Conservation (phyloP, 2,888 invertebrate species). For the Leptopilina myrica region DNA sequence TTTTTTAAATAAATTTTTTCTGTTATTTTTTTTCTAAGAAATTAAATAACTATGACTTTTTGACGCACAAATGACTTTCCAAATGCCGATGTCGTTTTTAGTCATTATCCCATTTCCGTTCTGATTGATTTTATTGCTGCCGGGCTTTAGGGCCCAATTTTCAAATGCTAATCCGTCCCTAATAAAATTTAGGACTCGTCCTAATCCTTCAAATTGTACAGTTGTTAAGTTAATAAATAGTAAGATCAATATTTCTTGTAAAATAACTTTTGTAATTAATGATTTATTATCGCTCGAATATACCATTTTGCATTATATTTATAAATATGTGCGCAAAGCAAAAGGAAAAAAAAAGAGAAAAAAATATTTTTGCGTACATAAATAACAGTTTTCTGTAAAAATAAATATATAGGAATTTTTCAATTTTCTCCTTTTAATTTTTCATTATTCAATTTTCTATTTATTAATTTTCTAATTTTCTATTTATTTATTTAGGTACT, state of each 20-base stretch:
- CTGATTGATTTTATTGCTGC: constrained; percentile 27
- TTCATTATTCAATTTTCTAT: no score
- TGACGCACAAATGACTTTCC: constrained; percentile 7
- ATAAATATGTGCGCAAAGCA: not conserved
- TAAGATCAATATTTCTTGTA: constrained; percentile 24
- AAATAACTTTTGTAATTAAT: constrained; percentile 26
- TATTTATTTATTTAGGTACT: no score
- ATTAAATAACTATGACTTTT: constrained; percentile 1
- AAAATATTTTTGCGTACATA: not conserved
- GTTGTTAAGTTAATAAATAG: constrained; percentile 22
- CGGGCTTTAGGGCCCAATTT: constrained; percentile 24
- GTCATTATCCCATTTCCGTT: not conserved
- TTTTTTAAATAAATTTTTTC: not conserved
- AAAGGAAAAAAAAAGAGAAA: not conserved
- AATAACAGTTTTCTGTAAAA: no score
- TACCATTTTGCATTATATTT: not conserved
- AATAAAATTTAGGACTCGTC: constrained; percentile 28
- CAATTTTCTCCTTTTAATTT: no score
- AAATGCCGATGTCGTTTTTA: not conserved
- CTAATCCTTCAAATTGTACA: constrained; percentile 34
- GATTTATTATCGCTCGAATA: not conserved
- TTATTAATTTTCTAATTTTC: no score
- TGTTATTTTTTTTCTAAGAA: not conserved
- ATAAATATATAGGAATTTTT: no score
- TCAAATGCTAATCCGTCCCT: constrained; percentile 24